Evolutionary conservation across 1,140 invertebrate species (phyloP), one percentile per base, ranked within the genome.

Genomic region (Hyposmocoma kahamanoa): DNA sequence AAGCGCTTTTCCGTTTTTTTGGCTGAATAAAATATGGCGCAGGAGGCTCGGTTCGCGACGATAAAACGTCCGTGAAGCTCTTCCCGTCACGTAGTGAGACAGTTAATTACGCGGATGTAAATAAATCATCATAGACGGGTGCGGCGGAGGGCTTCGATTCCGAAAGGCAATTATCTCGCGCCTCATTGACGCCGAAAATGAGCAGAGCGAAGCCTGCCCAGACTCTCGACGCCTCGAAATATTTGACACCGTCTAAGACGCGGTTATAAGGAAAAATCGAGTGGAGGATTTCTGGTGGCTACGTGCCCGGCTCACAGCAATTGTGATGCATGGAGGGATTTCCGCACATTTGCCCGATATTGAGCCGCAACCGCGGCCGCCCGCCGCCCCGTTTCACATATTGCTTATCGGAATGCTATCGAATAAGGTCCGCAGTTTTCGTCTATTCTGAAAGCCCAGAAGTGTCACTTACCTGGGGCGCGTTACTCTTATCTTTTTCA

Each of bases 41-140:
- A 59, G 55, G 60, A 72, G 62, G 55, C 67, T 66, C 67, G 62
- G 53, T 64, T 63, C 55, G 67, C 63, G 55, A 62, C 71, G 79
- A 83, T 84, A 81, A 81, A 79, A 68, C 65, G 70, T 71, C 67
- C 64, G 62, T 62, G 64, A 56, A 66, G 69, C 71, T 68, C 77
- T 74, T 78, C 81, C 76, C 76, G 78, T 84, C 81, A 84, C 81
- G 74, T 78, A 73, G 70, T 79, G 73, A 68, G 81, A 84, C 81
- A 84, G 76, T 82, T 84, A 82, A 84, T 84, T 84, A 84, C 78
- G 72, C 78, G 72, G 71, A 73, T 82, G 72, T 82, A 84, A 84
- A 84, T 84, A 84, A 84, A 84, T 84, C 78, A 84, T 82, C 81
- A 76, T 73, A 78, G 78, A 73, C 67, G 68, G 72, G 65, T 72